Conservation (phyloP, 2,888 invertebrate species). For the Thecophora atra region DNA sequence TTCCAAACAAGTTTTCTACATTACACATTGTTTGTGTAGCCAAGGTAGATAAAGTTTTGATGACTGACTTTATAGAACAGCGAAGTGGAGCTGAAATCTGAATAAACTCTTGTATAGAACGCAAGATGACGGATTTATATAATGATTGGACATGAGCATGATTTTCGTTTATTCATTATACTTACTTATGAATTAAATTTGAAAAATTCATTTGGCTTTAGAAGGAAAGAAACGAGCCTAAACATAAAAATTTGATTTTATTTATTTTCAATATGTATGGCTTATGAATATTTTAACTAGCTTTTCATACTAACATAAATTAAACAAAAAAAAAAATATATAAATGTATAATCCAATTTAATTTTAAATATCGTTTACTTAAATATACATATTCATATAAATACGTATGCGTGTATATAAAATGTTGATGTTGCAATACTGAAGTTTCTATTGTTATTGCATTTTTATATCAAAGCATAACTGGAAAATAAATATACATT, state of each 20-base stretch:
- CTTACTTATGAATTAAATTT: no score
- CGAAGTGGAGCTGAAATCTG: neutral
- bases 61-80: no score
- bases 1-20: no score
- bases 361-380: conserved; percentile 1
- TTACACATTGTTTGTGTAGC: no score
- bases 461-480: neutral
- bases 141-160: no score
- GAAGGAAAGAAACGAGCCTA: neutral
- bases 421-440: conserved; percentile 17
- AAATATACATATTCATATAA: neutral
- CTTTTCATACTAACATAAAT: conserved; percentile 2
- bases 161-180: no score
- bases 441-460: conserved; percentile 4
- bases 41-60: no score
- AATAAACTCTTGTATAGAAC: no score
- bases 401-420: neutral
- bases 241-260: conserved; percentile 2
- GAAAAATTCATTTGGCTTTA: neutral
- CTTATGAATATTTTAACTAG: conserved; percentile 17
- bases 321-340: conserved; percentile 22
- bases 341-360: conserved; percentile 15
- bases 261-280: conserved; percentile 9
- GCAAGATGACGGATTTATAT: no score
- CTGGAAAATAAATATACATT: neutral